These are phyloP conservation scores for Microhierax caerulescens DNA, from an alignment of 2,797 vertebrate genomes.

Conservation along the genomic window DNA sequence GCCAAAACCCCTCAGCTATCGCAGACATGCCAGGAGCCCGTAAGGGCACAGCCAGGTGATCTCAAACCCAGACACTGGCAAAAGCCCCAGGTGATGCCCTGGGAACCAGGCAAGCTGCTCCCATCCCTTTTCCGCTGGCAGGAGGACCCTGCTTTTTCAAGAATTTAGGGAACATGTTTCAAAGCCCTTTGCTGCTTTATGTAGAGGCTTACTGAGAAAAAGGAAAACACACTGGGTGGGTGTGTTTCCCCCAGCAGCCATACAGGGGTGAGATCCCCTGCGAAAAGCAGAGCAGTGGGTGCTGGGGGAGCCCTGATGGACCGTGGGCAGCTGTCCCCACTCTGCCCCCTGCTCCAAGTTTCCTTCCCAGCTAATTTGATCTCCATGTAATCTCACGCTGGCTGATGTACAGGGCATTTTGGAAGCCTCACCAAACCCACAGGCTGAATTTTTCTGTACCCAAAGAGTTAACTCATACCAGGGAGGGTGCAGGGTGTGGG, in stretches of 20 bases:
- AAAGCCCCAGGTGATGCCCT: background rate
- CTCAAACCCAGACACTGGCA: background rate
- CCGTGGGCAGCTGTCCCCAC: background rate
- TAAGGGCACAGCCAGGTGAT: background rate
- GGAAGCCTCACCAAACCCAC: background rate
- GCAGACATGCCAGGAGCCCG: background rate
- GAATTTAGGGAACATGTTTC: background rate
- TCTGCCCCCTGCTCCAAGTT: background rate
- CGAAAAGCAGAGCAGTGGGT: background rate
- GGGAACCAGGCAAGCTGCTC: rapidly evolving
- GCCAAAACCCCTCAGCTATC: background rate
- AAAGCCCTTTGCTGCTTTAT: background rate
- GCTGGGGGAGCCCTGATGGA: background rate
- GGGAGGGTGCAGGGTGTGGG: background rate
- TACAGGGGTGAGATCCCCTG: background rate
- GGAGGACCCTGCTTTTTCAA: background rate
- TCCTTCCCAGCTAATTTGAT: background rate
- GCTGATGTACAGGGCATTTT: background rate
- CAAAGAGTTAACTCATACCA: background rate
- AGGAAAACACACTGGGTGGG: rapidly evolving
- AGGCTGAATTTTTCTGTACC: background rate
- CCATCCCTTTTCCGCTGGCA: rapidly evolving
- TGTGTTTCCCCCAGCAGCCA: rapidly evolving
- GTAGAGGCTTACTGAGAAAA: background rate
- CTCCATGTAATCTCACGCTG: background rate